Evolutionary conservation across 2,113 vertebrate species (phyloP).

Genomic region (Gnathonemus echidnorhynchus): DNA sequence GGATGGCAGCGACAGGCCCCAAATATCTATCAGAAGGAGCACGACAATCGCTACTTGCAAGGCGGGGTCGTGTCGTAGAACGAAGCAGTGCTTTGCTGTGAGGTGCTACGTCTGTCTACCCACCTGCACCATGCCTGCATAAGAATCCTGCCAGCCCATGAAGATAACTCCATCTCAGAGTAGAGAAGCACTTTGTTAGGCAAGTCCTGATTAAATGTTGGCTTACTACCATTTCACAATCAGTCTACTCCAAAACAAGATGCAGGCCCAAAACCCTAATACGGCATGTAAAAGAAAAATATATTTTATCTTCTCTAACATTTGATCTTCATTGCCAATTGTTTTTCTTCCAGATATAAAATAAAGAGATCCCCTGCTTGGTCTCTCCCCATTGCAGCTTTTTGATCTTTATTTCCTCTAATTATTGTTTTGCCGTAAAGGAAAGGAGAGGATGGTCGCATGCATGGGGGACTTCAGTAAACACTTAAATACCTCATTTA

Average conservation of each 20-base stretch:
- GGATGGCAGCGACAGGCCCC: background rate
- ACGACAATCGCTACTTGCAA: background rate
- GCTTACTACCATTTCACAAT: conserved; percentile 14
- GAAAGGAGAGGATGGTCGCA: conserved; percentile 32
- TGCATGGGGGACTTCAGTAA: conserved; percentile 33
- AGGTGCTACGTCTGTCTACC: background rate
- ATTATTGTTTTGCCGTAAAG: conserved; percentile 32
- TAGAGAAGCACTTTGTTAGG: background rate
- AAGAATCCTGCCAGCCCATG: background rate
- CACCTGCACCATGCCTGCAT: conserved; percentile 15
- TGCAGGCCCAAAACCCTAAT: conserved; percentile 34
- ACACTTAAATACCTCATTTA: conserved; percentile 34
- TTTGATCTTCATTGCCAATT: conserved; percentile 37
- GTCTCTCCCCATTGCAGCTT: conserved; percentile 2
- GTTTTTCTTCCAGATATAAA: conserved; percentile 36
- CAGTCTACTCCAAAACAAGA: conserved; percentile 12
- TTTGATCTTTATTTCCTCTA: conserved; percentile 45
- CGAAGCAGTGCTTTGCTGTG: background rate
- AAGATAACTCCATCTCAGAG: conserved; percentile 2
- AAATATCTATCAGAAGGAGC: background rate
- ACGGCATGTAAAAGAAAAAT: conserved; percentile 42
- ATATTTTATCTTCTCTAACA: conserved; percentile 40
- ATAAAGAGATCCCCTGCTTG: conserved; percentile 25
- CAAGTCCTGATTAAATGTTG: conserved; percentile 21
- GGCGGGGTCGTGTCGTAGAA: background rate